These are phyloP conservation scores for Diplolepis rosae DNA, from an alignment of 2,888 invertebrate genomes.

Conservation along the genomic window DNA sequence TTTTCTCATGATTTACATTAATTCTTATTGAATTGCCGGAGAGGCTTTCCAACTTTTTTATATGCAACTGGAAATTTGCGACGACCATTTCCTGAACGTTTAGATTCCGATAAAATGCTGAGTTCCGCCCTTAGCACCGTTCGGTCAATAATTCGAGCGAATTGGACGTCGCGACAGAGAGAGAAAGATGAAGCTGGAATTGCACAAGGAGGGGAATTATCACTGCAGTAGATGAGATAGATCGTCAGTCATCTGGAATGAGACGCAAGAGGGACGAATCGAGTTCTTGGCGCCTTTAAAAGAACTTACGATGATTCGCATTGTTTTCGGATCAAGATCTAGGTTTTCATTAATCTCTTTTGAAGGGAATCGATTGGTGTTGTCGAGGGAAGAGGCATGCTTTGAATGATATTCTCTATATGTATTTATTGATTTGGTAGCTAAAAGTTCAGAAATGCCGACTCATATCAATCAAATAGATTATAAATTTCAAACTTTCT, in stretches of 20 bases:
- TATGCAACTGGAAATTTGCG: background rate
- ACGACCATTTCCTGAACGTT: background rate
- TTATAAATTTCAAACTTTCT: too few species aligned
- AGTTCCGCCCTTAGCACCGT: slow-evolving; percentile 13
- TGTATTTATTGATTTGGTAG: too few species aligned
- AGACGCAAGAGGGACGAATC: slow-evolving; percentile 36
- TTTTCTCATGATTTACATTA: slow-evolving; percentile 29
- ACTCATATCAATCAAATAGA: too few species aligned
- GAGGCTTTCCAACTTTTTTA: slow-evolving; percentile 5
- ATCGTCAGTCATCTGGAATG: background rate
- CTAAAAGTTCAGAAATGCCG: too few species aligned
- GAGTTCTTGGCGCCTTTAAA: slow-evolving; percentile 57
- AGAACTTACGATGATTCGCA: slow-evolving; percentile 53
- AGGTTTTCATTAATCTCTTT: slow-evolving; percentile 32
- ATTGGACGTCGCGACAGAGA: slow-evolving; percentile 11
- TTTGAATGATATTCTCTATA: background rate
- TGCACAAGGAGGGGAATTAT: slow-evolving; percentile 18
- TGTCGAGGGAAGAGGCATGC: background rate
- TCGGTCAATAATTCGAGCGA: slow-evolving; percentile 23
- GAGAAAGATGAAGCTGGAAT: background rate
- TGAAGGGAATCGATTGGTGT: background rate
- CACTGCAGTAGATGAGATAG: slow-evolving; percentile 2
- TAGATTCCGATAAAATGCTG: slow-evolving; percentile 7
- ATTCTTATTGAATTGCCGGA: background rate
- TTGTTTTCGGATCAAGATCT: slow-evolving; percentile 46